Percentiles rank a stretch among this genome's conserved stretches.
These are phyloP conservation scores for Forbesichthys agassizii DNA, from an alignment of 2,113 vertebrate species.

Conservation along the genomic window DNA sequence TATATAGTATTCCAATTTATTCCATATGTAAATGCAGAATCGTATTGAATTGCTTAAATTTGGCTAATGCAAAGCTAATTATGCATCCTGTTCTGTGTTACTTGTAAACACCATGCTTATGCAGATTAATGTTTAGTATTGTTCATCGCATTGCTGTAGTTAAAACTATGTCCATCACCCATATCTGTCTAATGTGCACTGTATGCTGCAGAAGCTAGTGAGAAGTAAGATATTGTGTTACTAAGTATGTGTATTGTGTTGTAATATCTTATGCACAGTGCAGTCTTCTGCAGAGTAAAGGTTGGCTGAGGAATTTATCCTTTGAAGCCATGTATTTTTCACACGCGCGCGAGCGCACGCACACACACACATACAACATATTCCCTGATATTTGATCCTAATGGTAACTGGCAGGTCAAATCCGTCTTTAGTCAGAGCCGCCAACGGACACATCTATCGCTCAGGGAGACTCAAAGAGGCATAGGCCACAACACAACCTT, in stretches of 20 bases:
- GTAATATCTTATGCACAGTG: conserved; percentile 15
- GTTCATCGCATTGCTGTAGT: too few relatives aligned
- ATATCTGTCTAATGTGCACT: conserved; percentile 11
- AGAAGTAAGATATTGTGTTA: conserved; percentile 3
- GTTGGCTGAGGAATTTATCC: conserved; percentile 18
- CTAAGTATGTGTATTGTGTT: neutral
- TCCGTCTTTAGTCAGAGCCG: conserved; percentile 37
- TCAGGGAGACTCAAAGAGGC: conserved; percentile 14
- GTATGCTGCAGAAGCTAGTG: conserved; percentile 16
- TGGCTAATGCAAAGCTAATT: too few relatives aligned
- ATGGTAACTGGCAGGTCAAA: conserved; percentile 53
- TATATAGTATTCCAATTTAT: too few relatives aligned
- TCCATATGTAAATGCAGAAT: too few relatives aligned
- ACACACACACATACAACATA: conserved; percentile 11
- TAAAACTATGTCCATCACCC: neutral
- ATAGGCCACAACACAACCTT: neutral
- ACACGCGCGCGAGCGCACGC: too few relatives aligned
- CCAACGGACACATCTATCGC: conserved; percentile 26
- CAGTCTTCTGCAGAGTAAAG: neutral
- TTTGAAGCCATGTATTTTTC: neutral
- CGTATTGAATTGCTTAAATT: too few relatives aligned
- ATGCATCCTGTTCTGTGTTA: too few relatives aligned
- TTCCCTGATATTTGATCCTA: conserved; percentile 40
- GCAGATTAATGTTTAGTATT: too few relatives aligned
- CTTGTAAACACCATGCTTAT: too few relatives aligned